Percentiles rank a stretch among this genome's conserved stretches.
phyloP scores from a whole-genome alignment of 2,888 invertebrate genomes.

The Melieria crassipennis region DNA sequence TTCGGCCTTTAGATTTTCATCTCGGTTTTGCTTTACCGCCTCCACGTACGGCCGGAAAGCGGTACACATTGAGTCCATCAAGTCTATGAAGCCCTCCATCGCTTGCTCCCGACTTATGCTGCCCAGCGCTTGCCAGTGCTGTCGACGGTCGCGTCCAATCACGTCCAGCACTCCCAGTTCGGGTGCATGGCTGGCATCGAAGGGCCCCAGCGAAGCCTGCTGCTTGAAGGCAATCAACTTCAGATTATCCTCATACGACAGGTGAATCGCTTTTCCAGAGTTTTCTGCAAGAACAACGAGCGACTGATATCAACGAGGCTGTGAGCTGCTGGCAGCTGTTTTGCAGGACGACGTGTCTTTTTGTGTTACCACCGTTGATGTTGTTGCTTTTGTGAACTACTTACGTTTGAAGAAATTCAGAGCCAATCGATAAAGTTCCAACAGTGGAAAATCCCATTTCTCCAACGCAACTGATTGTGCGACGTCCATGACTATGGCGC shows the following conservation, averaged over 20 bases:
- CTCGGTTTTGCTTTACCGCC: slow-evolving; percentile 88
- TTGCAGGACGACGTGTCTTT: background rate
- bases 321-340: slow-evolving; percentile 9
- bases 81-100: slow-evolving; percentile 90
- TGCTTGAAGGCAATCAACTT: slow-evolving; percentile 92
- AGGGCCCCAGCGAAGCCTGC: slow-evolving; percentile 88
- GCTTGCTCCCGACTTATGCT: slow-evolving; percentile 86
- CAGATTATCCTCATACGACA: slow-evolving; percentile 93
- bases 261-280: slow-evolving; percentile 95
- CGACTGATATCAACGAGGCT: background rate
- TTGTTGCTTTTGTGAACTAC: slow-evolving; percentile 31
- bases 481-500: background rate
- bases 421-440: slow-evolving; percentile 89
- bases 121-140: slow-evolving; percentile 94
- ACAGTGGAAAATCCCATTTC: slow-evolving; percentile 77
- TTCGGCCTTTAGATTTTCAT: slow-evolving; percentile 76
- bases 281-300: slow-evolving; percentile 74
- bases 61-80: slow-evolving; percentile 87
- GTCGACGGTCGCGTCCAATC: slow-evolving; percentile 89
- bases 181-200: slow-evolving; percentile 76
- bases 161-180: slow-evolving; percentile 94
- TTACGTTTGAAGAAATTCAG: slow-evolving; percentile 94
- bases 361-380: background rate
- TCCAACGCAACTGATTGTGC: slow-evolving; percentile 43
- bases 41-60: slow-evolving; percentile 90